Percentiles rank a stretch among this genome's conserved stretches.
These are phyloP conservation scores for Philaethria dido DNA, from an alignment of 2,888 invertebrate genomes.

Conservation along the genomic window DNA sequence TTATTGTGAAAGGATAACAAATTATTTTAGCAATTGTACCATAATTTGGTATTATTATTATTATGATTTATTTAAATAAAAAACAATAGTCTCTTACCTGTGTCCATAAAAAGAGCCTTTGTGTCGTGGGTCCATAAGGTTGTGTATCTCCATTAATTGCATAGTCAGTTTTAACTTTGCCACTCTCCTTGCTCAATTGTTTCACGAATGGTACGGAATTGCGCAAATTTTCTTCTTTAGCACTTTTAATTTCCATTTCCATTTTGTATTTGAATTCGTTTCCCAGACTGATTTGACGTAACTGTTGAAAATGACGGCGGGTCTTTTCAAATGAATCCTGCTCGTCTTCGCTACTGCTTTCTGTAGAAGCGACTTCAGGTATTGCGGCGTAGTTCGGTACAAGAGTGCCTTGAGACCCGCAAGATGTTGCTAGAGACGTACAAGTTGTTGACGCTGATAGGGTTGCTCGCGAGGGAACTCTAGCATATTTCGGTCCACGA, in stretches of 20 bases:
- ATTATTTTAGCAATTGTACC: background rate
- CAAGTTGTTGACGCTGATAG: constrained; percentile 85
- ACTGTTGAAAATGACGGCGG: constrained; percentile 85
- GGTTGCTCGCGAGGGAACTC: constrained; percentile 78
- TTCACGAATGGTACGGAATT: constrained; percentile 85
- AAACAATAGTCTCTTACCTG: constrained; percentile 60
- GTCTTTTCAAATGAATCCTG: constrained; percentile 83
- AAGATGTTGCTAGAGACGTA: constrained; percentile 83
- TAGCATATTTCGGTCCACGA: constrained; percentile 75
- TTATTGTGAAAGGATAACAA: background rate
- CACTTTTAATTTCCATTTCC: constrained; percentile 86
- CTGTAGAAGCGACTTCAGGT: constrained; percentile 71
- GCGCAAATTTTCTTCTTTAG: constrained; percentile 84
- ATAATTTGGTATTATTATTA: no score
- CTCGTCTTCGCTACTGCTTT: constrained; percentile 80
- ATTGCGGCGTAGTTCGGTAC: constrained; percentile 75
- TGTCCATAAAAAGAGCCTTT: constrained; percentile 75
- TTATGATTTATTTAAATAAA: background rate
- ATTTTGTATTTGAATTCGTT: constrained; percentile 85
- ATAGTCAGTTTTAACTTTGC: constrained; percentile 80
- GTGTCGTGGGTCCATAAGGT: constrained; percentile 82
- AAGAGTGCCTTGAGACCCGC: constrained; percentile 76
- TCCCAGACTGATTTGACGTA: constrained; percentile 85
- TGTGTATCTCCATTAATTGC: constrained; percentile 69
- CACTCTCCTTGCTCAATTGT: constrained; percentile 83